Conservation (phyloP, 2,797 vertebrate genomes). For the Petrocephalus sullivani region DNA sequence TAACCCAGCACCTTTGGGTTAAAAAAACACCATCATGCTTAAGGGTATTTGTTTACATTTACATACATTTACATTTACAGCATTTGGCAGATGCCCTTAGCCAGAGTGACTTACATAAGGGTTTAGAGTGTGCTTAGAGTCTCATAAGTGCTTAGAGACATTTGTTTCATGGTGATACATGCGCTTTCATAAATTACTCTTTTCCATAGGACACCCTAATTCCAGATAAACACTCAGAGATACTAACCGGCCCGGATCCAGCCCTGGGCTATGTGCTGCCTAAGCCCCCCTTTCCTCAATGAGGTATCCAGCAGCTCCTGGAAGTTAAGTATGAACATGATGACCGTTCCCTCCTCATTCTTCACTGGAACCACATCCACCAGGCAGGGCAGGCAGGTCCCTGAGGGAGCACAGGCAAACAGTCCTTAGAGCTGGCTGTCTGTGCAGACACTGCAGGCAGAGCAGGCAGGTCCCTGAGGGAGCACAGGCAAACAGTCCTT, state of each 20-base stretch:
- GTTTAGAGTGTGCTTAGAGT: too few species aligned
- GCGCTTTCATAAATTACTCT: background rate
- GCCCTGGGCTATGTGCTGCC: conserved; percentile 71
- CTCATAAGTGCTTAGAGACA: too few species aligned
- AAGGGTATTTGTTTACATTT: too few species aligned
- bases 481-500: background rate
- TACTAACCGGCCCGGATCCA: conserved; percentile 63
- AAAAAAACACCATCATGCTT: background rate
- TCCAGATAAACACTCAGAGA: conserved; percentile 25
- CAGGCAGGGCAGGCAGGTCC: conserved; percentile 82
- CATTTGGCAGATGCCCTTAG: too few species aligned
- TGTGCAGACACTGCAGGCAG: background rate
- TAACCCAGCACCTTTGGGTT: background rate
- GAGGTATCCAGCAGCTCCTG: conserved; percentile 80
- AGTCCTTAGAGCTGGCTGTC: background rate
- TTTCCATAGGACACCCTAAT: background rate
- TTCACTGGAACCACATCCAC: conserved; percentile 92
- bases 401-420: conserved; percentile 49
- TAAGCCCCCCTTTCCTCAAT: conserved; percentile 71
- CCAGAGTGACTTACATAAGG: too few species aligned
- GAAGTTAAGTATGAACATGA: conserved; percentile 98
- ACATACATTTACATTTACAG: too few species aligned
- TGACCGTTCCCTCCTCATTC: conserved; percentile 82
- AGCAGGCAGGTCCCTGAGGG: conserved; percentile 65
- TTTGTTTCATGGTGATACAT: background rate